Conservation (phyloP, 2,797 vertebrate genomes). For the Mormyrus hasselquistii region DNA sequence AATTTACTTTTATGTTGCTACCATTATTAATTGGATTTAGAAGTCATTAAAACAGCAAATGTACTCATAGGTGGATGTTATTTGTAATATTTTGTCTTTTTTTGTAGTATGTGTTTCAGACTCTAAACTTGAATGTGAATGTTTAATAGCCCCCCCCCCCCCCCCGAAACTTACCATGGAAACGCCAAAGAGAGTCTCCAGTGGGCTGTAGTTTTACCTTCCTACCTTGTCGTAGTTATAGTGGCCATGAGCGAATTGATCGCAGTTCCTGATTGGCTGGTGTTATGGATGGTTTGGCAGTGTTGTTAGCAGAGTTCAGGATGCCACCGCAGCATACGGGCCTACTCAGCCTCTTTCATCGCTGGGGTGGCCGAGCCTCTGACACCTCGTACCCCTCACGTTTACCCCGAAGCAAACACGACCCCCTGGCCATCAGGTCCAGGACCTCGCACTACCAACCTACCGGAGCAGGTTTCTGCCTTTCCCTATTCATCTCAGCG, state of each 20-base stretch:
- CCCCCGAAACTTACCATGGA: neutral
- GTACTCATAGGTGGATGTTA: neutral
- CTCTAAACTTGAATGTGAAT: neutral
- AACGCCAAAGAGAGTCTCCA: neutral
- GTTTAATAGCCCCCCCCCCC: too few species aligned
- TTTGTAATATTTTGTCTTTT: neutral
- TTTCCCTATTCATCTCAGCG: conserved; percentile 60
- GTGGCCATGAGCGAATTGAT: neutral
- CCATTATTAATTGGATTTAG: neutral
- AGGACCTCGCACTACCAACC: conserved; percentile 41
- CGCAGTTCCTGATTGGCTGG: conserved; percentile 41
- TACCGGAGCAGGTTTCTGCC: conserved; percentile 39
- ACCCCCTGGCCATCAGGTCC: neutral
- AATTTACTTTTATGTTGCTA: neutral
- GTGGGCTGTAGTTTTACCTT: neutral
- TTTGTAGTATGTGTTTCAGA: neutral
- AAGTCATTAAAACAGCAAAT: neutral
- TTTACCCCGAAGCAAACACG: neutral
- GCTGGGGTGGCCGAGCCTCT: neutral
- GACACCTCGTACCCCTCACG: neutral
- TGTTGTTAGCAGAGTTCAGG: neutral
- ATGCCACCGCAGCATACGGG: neutral
- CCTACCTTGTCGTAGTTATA: neutral
- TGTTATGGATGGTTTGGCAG: conserved; percentile 28
- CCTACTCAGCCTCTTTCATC: neutral